Percentiles rank a stretch among this genome's conserved stretches.
phyloP scores from a whole-genome alignment of 2,113 vertebrate species.

The Corynorhinus townsendii region DNA sequence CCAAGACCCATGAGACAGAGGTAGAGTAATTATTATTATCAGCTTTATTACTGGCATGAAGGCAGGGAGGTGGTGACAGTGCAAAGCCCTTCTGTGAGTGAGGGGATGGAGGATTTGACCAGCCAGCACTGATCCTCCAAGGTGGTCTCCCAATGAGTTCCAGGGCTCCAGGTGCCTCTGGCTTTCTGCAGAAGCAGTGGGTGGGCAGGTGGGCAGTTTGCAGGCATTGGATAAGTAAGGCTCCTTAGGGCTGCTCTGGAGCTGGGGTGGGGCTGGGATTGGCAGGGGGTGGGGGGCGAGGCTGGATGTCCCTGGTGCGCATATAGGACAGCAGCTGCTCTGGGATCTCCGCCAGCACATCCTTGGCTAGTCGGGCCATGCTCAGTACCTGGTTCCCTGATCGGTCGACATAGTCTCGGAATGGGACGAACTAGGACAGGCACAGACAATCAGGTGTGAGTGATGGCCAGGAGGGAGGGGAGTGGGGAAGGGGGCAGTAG shows the following conservation, averaged over 20 bases:
- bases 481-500: background rate
- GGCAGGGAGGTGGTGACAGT: background rate
- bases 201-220: background rate
- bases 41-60: conserved; percentile 66
- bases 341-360: conserved; percentile 95
- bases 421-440: conserved; percentile 91
- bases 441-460: background rate
- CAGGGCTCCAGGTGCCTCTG: conserved; percentile 17
- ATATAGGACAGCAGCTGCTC: conserved; percentile 98
- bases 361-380: conserved; percentile 97
- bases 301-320: conserved; percentile 92
- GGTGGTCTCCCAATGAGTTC: background rate
- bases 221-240: background rate
- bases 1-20: conserved; percentile 35
- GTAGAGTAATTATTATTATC: conserved; percentile 39
- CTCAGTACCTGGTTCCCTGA: conserved; percentile 96
- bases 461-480: background rate
- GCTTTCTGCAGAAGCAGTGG: conserved; percentile 27
- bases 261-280: background rate
- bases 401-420: conserved; percentile 95
- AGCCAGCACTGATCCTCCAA: background rate
- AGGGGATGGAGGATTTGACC: background rate
- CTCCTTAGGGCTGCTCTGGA: conserved; percentile 44
- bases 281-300: conserved; percentile 78
- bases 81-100: background rate